Base-by-base conservation (phyloP, 2,888 invertebrate species). In the Eupelmus urozonus region DNA sequence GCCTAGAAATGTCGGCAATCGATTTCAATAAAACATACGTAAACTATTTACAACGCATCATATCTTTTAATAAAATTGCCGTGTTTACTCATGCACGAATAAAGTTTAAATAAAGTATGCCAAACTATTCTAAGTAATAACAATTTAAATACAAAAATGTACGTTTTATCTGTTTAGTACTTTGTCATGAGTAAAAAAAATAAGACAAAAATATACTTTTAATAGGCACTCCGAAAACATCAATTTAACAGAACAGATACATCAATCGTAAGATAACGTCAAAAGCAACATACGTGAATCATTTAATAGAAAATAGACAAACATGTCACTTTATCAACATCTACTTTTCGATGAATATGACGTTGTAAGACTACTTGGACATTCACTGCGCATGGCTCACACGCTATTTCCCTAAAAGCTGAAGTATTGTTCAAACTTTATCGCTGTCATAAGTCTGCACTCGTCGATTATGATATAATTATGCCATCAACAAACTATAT, bases 391-490 rank as follows among this genome's bases (percentile, higher is more conserved):
- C 42, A 9, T 57, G 23, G 27, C n/a, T 70, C 59, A 60, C 55
- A 42, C 34, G 70, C 45, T 59, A 70, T 59, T 70, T 70, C 49
- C 20, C 34, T 60, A 45, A 70, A 70, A 45, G 69, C 45, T 70
- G 57, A 70, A 70, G 69, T 57, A 57, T 45, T 20, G 13, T 70
- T 59, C 25, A 29, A 27, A 27, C 23, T 57, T 70, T 3, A 59
- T 18, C 45, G 25, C 13, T 45, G 27, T 70, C 45, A 40, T 40
- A 20, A 20, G n/a, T 45, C 45, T 62, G 16, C 1, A 62, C 13
- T 20, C 5, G 11, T 49, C n/a, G n/a, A 59, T 11, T n/a, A 5
- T 18, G n/a, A 18, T 20, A 18, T 63, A 16, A n/a, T 27, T 18
- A 1, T 1, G 3, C 2, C 7, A 60, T 60, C 59, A 34, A 60